A percentile compares a stretch with the other conserved stretches of the same genome.
phyloP scores from a whole-genome alignment of 92 coral and sea anemone genomes.

The Porites cylindrica region DNA sequence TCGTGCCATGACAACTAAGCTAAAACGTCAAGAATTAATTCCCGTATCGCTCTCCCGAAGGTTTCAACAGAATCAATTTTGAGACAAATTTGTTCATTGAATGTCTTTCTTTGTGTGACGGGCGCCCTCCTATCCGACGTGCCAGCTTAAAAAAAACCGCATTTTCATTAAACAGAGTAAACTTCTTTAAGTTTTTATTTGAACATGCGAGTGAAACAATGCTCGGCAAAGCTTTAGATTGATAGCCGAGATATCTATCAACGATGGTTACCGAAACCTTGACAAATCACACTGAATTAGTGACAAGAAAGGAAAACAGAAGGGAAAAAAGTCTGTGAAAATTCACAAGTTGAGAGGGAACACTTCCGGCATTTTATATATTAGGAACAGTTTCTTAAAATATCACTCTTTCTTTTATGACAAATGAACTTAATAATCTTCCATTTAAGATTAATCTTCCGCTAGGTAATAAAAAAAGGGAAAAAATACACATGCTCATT shows the following conservation, averaged over 20 bases:
- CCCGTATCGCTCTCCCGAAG: no score
- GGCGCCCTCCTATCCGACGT: neutral
- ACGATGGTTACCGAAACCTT: constrained; percentile 7
- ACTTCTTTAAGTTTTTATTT: constrained; percentile 3
- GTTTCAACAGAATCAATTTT: no score
- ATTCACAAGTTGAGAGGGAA: neutral
- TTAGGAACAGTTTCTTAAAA: no score
- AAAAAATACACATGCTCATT: no score
- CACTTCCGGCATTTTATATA: no score
- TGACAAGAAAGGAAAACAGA: neutral
- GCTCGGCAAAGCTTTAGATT: neutral
- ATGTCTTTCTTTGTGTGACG: neutral
- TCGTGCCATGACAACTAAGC: no score
- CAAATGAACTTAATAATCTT: no score
- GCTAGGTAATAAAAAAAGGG: neutral
- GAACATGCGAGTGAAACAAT: neutral
- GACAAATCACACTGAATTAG: neutral
- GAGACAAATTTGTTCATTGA: neutral
- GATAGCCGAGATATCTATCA: neutral
- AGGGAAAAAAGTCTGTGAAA: no score
- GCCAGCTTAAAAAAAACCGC: neutral
- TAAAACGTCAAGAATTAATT: no score
- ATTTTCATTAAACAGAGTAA: neutral
- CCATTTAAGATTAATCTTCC: neutral
- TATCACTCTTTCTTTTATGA: no score